Conservation (phyloP, 2,888 invertebrate genomes). For the Sipha maydis region DNA sequence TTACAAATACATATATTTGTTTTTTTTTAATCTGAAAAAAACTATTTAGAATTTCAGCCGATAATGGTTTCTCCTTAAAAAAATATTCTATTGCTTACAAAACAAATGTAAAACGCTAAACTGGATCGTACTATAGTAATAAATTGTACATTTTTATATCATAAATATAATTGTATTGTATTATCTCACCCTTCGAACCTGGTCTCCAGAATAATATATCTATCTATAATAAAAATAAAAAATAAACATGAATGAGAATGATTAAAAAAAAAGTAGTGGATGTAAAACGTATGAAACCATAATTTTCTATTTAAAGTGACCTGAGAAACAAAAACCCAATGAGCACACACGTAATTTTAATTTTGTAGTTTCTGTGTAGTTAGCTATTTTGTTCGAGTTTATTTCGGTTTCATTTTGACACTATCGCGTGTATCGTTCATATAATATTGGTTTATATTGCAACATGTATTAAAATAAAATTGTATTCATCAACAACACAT, state of each 20-base stretch:
- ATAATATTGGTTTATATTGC: conserved; percentile 10
- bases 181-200: conserved; percentile 43
- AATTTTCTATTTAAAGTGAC: conserved; percentile 28
- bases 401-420: conserved; percentile 45
- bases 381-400: conserved; percentile 42
- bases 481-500: conserved; percentile 33
- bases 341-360: conserved; percentile 54
- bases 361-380: conserved; percentile 56
- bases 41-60: neutral
- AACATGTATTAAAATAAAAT: conserved; percentile 27
- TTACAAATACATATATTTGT: neutral
- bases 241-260: neutral
- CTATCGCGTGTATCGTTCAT: conserved; percentile 24
- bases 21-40: neutral
- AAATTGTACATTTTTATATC: neutral
- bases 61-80: neutral
- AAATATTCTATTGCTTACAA: conserved; percentile 3
- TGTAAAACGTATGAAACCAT: neutral
- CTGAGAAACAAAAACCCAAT: conserved; percentile 51
- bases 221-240: neutral
- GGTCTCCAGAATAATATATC: conserved; percentile 46
- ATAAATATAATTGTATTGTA: neutral
- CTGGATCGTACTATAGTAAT: neutral
- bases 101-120: neutral
- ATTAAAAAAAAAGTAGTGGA: neutral